Conservation (phyloP, 2,888 invertebrate genomes). For the Cryptus armator region DNA sequence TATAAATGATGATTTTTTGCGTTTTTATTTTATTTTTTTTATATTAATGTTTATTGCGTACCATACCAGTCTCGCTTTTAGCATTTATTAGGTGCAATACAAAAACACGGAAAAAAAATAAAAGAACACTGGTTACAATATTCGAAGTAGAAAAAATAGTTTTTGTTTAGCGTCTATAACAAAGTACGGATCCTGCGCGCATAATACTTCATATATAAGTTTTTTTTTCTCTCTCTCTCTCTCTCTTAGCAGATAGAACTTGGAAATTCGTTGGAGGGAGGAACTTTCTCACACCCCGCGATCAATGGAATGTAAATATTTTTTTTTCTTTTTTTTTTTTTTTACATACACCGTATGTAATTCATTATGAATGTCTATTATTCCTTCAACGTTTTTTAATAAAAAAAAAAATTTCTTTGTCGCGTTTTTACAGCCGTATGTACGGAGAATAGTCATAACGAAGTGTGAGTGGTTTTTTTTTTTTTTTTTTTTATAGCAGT, state of each 20-base stretch:
- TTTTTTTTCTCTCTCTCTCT: not conserved
- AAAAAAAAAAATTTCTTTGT: slow-evolving; percentile 46
- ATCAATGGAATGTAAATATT: slow-evolving; percentile 34
- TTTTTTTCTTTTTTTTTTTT: not conserved
- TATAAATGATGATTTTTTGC: not conserved
- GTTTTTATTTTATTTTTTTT: slow-evolving; percentile 30
- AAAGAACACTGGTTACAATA: slow-evolving; percentile 8
- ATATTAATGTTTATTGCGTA: slow-evolving; percentile 62
- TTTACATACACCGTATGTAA: slow-evolving; percentile 47
- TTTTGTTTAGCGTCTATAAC: slow-evolving; percentile 16
- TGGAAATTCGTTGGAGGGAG: slow-evolving; percentile 13
- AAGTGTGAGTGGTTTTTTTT: not conserved
- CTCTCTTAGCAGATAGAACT: slow-evolving; percentile 28
- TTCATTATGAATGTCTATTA: not conserved
- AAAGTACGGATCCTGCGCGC: slow-evolving; percentile 36
- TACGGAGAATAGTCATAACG: not conserved
- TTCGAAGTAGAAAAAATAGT: slow-evolving; percentile 42
- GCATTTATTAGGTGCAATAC: slow-evolving; percentile 42
- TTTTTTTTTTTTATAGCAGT: not conserved
- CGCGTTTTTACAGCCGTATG: slow-evolving; percentile 2
- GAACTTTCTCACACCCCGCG: slow-evolving; percentile 19
- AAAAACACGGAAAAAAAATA: slow-evolving; percentile 42
- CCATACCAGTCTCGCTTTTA: slow-evolving; percentile 35
- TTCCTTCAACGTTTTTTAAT: slow-evolving; percentile 10
- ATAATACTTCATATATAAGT: slow-evolving; percentile 17